Evolutionary conservation across 2,797 vertebrate species (phyloP).

Genomic region (Pangasius krempfi): DNA sequence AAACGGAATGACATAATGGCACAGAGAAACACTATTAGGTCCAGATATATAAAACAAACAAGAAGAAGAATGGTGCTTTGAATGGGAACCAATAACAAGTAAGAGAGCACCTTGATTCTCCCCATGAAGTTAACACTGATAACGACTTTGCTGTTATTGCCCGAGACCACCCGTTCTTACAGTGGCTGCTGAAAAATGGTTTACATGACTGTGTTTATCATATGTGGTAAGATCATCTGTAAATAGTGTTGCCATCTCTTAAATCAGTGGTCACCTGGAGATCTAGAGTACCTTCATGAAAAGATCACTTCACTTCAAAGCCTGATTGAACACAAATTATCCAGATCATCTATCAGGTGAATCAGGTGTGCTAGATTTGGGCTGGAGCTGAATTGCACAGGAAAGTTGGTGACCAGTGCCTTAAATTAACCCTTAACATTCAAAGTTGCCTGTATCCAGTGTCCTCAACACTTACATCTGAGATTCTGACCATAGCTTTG

Average conservation of each 20-base stretch:
- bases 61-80: background rate
- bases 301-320: background rate
- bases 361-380: background rate
- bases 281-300: background rate
- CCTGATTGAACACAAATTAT: background rate
- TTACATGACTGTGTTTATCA: background rate
- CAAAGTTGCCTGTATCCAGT: background rate
- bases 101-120: background rate
- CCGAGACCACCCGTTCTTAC: background rate
- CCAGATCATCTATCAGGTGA: background rate
- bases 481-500: background rate
- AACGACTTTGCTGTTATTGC: background rate
- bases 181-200: background rate
- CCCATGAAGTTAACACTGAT: background rate
- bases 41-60: constrained; percentile 1
- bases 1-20: background rate
- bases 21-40: background rate
- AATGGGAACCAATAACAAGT: background rate
- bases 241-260: background rate
- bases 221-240: background rate
- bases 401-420: background rate
- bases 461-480: background rate
- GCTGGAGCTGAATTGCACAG: background rate
- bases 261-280: background rate
- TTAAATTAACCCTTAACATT: background rate